These are phyloP conservation scores for Scrobipalpa atriplicella DNA, from an alignment of 2,888 invertebrate genomes.

Conservation along the genomic window DNA sequence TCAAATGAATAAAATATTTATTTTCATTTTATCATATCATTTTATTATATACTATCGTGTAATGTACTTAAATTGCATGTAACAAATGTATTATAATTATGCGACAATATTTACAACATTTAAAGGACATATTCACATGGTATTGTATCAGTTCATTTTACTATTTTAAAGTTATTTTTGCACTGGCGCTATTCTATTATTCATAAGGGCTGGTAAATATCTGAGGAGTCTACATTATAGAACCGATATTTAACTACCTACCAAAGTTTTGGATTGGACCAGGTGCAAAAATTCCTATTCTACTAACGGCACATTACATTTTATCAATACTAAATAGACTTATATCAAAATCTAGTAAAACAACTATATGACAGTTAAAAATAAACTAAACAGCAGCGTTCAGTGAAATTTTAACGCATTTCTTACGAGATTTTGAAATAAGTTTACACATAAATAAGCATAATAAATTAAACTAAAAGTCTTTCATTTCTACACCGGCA, in stretches of 20 bases:
- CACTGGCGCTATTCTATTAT: not conserved
- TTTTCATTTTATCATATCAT: constrained; percentile 55
- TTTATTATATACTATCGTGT: constrained; percentile 61
- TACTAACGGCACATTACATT: constrained; percentile 65
- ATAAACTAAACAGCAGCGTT: too few relatives aligned
- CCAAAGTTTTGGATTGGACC: not conserved
- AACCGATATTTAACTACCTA: not conserved
- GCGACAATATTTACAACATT: constrained; percentile 53
- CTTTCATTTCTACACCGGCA: constrained; percentile 75
- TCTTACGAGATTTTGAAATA: not conserved
- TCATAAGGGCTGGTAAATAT: not conserved
- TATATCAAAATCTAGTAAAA: not conserved
- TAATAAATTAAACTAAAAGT: constrained; percentile 69
- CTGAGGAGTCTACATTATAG: too few relatives aligned
- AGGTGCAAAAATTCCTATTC: constrained; percentile 34
- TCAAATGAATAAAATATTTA: constrained; percentile 52
- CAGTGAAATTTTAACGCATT: too few relatives aligned
- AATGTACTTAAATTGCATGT: constrained; percentile 53
- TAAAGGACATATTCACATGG: constrained; percentile 43
- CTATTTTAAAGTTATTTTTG: not conserved
- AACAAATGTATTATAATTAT: constrained; percentile 56
- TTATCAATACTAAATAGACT: constrained; percentile 48
- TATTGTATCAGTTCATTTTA: constrained; percentile 66
- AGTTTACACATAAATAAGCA: constrained; percentile 68
- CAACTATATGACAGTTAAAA: too few relatives aligned